These are phyloP conservation scores for Diabrotica virgifera DNA, from an alignment of 1,140 invertebrate genomes.

Conservation along the genomic window DNA sequence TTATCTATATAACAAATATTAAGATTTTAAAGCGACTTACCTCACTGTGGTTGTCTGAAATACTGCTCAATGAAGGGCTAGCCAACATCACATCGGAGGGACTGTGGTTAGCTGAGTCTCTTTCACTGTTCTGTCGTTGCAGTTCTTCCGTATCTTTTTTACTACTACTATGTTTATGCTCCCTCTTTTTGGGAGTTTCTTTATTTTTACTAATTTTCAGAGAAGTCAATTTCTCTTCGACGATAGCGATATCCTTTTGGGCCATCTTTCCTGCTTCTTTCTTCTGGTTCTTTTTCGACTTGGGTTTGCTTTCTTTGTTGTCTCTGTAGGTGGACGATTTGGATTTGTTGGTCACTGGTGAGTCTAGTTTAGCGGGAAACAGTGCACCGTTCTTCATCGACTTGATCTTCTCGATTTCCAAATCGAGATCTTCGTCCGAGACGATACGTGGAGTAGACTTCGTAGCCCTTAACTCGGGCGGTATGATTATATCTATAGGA, in stretches of 20 bases:
- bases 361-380: neutral
- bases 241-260: conserved; percentile 21
- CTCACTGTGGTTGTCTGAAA: conserved; percentile 66
- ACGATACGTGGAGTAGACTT: conserved; percentile 55
- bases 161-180: neutral
- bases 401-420: conserved; percentile 56
- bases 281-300: conserved; percentile 9
- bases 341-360: neutral
- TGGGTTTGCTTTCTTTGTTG: conserved; percentile 3
- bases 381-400: conserved; percentile 27
- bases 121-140: conserved; percentile 53
- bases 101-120: conserved; percentile 68
- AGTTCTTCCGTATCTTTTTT: conserved; percentile 41
- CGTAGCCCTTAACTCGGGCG: conserved; percentile 50
- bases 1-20: too few relatives aligned
- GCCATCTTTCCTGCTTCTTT: conserved; percentile 17
- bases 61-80: conserved; percentile 62
- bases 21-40: conserved; percentile 43
- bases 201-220: conserved; percentile 43
- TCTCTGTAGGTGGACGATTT: neutral
- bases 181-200: conserved; percentile 10
- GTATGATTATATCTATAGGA: conserved; percentile 59
- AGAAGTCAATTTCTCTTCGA: conserved; percentile 46
- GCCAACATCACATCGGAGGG: conserved; percentile 62
- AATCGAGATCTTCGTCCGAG: conserved; percentile 59